Base-by-base conservation (phyloP, 2,113 vertebrate genomes). In the Oriolus oriolus region DNA sequence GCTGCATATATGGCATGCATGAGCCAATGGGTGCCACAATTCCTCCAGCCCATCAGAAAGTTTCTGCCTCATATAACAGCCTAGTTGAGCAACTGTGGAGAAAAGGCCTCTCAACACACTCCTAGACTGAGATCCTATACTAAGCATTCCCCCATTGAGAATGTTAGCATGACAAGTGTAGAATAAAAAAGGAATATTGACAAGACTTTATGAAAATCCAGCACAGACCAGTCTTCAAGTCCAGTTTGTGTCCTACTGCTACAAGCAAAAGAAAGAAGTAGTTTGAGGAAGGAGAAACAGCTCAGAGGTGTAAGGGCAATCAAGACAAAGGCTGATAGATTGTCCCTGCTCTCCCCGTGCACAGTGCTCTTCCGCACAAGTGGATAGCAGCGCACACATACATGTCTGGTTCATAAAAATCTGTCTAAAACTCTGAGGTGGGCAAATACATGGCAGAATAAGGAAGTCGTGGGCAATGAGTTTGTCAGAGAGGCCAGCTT, bases 1-100 rank as follows among this genome's bases (percentile, higher is more conserved):
- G 16, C 4, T 73, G 23, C 4, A 3, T 22, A 18, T 8, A 5
- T 30, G 11, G 12, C 39, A 9, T 2, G 1, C 4, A 6, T 45
- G 30, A 81, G 6, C 20, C 49, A 35, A 15, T 13, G 22, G 7
- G 18, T 80, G 9, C 14, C 35, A 39, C 13, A 14, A 7, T 74
- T 90, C 11, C 27, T 73, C 8, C 69, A 81, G 33, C 12, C 27
- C 65, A 11, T n/a, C 20, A 56, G 41, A 28, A 60, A 19, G 9
- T 31, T 91, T 66, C n/a, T 85, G 23, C n/a, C 37, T 44, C 39
- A 2, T n/a, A 11, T 37, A 50, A 31, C 13, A 52, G 6, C 23
- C 17, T 20, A 10, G 7, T 0, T 50, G 35, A 65, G 27, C 35
- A 60, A 16, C 5, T 37, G 22, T 59, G 39, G 18, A 77, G 28